Evolutionary conservation across 2,888 invertebrate species (phyloP).

Genomic region (Agrenia bidenticulata): DNA sequence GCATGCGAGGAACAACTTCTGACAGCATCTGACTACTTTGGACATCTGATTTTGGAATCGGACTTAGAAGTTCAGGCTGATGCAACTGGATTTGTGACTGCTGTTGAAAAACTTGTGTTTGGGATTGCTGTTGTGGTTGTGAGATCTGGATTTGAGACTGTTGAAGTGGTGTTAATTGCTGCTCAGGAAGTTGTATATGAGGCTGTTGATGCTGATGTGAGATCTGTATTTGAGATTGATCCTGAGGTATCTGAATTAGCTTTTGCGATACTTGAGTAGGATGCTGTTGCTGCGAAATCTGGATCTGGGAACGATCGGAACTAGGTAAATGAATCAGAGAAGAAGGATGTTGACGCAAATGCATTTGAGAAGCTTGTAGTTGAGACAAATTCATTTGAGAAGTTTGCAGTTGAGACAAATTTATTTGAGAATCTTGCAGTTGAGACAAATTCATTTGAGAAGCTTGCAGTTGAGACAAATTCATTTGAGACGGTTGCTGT

Average conservation of each 20-base stretch:
- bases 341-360: neutral
- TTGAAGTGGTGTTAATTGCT: slow-evolving; percentile 13
- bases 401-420: neutral
- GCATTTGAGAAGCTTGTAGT: slow-evolving; percentile 7
- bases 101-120: slow-evolving; percentile 10
- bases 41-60: too few species aligned
- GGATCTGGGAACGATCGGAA: too few species aligned
- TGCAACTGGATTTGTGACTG: neutral
- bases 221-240: neutral
- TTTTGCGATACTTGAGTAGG: too few species aligned
- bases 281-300: too few species aligned
- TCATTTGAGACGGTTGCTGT: neutral
- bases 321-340: too few species aligned
- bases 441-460: slow-evolving; percentile 3
- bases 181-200: neutral
- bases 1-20: too few species aligned
- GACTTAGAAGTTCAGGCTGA: too few species aligned
- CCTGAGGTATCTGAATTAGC: neutral
- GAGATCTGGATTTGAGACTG: neutral
- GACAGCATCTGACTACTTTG: too few species aligned
- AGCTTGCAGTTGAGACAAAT: neutral
- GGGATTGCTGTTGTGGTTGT: slow-evolving; percentile 7
- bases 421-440: slow-evolving; percentile 1
- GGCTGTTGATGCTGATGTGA: slow-evolving; percentile 13
- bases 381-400: slow-evolving; percentile 12